phyloP scores from a whole-genome alignment of 2,888 invertebrate genomes.

The Ferrisia virgata region DNA sequence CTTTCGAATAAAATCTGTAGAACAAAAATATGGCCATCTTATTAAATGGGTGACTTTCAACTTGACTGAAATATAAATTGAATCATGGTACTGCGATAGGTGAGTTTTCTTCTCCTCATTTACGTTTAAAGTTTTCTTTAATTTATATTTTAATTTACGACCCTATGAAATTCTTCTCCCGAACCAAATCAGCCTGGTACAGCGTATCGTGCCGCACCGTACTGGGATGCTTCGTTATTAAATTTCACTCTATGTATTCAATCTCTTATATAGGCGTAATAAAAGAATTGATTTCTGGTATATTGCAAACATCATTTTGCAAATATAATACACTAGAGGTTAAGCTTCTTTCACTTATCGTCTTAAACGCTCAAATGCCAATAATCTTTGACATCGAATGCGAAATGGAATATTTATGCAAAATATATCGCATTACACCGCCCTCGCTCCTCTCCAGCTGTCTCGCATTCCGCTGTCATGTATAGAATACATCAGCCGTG shows the following conservation, averaged over 20 bases:
- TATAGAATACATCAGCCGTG: neutral
- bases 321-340: slow-evolving; percentile 1
- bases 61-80: too few species aligned
- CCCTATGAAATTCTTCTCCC: too few species aligned
- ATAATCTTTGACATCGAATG: slow-evolving; percentile 11
- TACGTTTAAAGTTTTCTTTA: too few species aligned
- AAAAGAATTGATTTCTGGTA: neutral
- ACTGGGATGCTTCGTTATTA: neutral
- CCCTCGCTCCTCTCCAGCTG: neutral
- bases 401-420: slow-evolving; percentile 11
- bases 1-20: too few species aligned
- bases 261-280: neutral
- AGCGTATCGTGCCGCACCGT: too few species aligned
- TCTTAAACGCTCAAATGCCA: slow-evolving; percentile 5
- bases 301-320: slow-evolving; percentile 15
- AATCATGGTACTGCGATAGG: too few species aligned
- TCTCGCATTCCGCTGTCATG: neutral
- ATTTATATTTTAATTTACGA: too few species aligned
- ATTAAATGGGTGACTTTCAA: too few species aligned
- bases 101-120: too few species aligned
- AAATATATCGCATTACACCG: neutral
- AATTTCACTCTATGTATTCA: neutral
- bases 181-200: too few species aligned
- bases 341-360: neutral
- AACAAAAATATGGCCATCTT: too few species aligned